Evolutionary conservation across 2,113 vertebrate species (phyloP), one percentile per base, ranked within the genome.

Genomic region (Herpetotheres cachinnans): DNA sequence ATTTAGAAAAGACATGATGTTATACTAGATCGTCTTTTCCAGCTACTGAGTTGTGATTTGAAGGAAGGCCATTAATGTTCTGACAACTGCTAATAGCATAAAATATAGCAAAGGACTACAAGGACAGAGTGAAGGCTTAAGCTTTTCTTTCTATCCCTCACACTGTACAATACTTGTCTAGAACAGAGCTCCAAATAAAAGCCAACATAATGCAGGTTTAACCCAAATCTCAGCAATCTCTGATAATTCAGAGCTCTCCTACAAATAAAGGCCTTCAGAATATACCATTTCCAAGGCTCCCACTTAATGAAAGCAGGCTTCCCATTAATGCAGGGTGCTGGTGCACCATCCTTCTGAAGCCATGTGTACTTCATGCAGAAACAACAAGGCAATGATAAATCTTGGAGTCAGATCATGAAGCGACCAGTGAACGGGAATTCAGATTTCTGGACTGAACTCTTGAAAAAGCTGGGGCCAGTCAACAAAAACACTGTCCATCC

Each of bases 401-500:
- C 89, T 90, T 82, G 81, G 63, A 85, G 49, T 82, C 44, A 34
- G 59, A 62, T n/a, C 81, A 84, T 20, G 30, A 84, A 79, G 42
- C 16, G 76, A 59, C 87, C 72, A 55, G 36, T 56, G 81, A 77
- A 82, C 0, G 1, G 66, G 52, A 95, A 92, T 74, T 84, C 69
- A 82, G 47, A 58, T 86, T 86, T 96, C 82, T 81, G 77, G 62
- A 70, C 3, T 76, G 79, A 96, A 70, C 84, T 95, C 94, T 77
- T 81, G 72, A 54, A 93, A 96, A 95, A 96, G 83, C 58, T 93
- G 87, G 95, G 85, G 91, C 74, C 94, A 94, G 76, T 86, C 79
- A 93, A 82, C 77, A 95, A 26, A 94, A 92, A 58, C 61, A 89
- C 63, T 12, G 50, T 63, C 46, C 85, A 73, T 93, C 56, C 82